phyloP scores from a whole-genome alignment of 1,140 invertebrate species.

The Pteromalus puparum region DNA sequence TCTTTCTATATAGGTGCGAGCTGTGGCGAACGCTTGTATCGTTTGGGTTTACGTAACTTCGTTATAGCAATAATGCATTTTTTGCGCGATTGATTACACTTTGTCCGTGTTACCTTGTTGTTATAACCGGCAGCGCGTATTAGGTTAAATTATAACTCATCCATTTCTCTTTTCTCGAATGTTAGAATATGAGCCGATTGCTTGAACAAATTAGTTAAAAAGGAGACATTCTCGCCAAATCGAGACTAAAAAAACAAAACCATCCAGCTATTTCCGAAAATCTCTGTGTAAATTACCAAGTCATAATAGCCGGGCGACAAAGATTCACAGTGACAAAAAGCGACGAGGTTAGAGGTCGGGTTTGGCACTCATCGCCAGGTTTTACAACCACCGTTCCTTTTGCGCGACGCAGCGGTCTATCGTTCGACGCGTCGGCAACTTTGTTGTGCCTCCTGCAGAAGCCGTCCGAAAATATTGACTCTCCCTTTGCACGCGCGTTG shows the following conservation, averaged over 20 bases:
- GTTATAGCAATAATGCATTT: background rate
- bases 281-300: no score
- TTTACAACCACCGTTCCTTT: background rate
- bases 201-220: no score
- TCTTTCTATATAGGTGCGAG: background rate
- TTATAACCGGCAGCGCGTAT: background rate
- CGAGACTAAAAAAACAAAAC: no score
- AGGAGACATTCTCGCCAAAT: no score
- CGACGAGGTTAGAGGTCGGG: background rate
- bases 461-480: slow-evolving; percentile 17
- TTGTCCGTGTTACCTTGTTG: background rate
- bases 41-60: background rate
- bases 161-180: no score
- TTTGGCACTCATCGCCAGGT: slow-evolving; percentile 16
- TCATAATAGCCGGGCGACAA: no score
- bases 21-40: background rate
- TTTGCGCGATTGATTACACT: background rate
- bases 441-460: background rate
- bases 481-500: background rate
- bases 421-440: background rate
- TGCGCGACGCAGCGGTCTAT: no score
- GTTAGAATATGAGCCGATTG: no score
- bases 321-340: no score
- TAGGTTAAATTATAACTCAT: no score
- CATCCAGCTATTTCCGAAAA: no score